phyloP scores from a whole-genome alignment of 2,797 vertebrate genomes.

The Hydrolagus colliei region DNA sequence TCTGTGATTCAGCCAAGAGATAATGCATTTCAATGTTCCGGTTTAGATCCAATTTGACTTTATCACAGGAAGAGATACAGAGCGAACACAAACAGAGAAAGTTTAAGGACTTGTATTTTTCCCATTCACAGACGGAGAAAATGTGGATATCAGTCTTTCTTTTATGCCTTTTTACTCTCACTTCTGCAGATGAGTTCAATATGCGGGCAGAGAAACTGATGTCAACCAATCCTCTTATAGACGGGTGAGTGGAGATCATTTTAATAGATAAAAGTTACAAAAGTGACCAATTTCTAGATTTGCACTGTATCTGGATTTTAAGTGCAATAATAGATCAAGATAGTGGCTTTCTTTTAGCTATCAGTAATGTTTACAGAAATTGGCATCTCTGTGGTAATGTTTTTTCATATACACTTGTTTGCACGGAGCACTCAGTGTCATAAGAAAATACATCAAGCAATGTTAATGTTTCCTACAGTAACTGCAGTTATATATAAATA shows the following conservation, averaged over 20 bases:
- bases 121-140: background rate
- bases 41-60: no score
- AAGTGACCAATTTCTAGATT: background rate
- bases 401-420: background rate
- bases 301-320: background rate
- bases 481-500: background rate
- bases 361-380: background rate
- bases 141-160: conserved; percentile 29
- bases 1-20: no score
- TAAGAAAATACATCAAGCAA: background rate
- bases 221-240: conserved; percentile 42
- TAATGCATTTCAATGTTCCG: no score
- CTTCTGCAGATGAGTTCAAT: conserved; percentile 35
- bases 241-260: conserved; percentile 50
- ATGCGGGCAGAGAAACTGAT: conserved; percentile 46
- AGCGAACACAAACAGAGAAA: background rate
- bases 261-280: background rate
- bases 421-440: background rate
- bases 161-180: conserved; percentile 38
- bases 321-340: background rate
- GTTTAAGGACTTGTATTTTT: background rate
- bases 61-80: background rate
- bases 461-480: background rate
- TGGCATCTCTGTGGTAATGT: background rate
- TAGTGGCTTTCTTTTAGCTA: background rate